Conservation (phyloP, 2,113 vertebrate species). For the Neolamprologus modestus region DNA sequence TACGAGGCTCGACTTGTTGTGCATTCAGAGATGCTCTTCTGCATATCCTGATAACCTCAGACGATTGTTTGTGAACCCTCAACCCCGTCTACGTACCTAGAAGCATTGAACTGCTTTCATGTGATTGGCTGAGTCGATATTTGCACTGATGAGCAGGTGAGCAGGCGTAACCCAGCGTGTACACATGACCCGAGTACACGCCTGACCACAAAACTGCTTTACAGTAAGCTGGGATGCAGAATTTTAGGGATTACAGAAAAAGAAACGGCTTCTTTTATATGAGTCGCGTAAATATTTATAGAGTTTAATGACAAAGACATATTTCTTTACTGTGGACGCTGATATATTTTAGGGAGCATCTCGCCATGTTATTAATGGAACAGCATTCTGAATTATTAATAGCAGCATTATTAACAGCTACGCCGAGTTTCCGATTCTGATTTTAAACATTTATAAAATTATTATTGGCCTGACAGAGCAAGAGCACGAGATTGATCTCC, state of each 20-base stretch:
- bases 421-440: slow-evolving; percentile 17
- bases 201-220: background rate
- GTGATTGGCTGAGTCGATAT: background rate
- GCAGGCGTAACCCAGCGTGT: background rate
- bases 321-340: slow-evolving; percentile 10
- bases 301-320: background rate
- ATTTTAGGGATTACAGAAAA: background rate
- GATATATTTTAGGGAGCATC: slow-evolving; percentile 30
- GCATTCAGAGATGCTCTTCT: background rate
- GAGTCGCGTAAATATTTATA: slow-evolving; percentile 48
- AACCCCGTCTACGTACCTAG: background rate
- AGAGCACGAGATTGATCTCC: slow-evolving; percentile 42
- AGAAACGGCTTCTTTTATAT: background rate
- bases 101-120: background rate
- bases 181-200: background rate
- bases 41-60: background rate
- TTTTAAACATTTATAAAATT: slow-evolving; percentile 69
- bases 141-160: background rate
- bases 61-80: background rate
- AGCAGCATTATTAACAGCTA: slow-evolving; percentile 50
- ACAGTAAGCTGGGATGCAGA: background rate
- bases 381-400: slow-evolving; percentile 57
- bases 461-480: slow-evolving; percentile 55
- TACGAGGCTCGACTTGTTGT: background rate
- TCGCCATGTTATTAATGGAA: slow-evolving; percentile 47